These are phyloP conservation scores for Nephrotoma appendiculata DNA, from an alignment of 2,888 invertebrate species.

Conservation along the genomic window DNA sequence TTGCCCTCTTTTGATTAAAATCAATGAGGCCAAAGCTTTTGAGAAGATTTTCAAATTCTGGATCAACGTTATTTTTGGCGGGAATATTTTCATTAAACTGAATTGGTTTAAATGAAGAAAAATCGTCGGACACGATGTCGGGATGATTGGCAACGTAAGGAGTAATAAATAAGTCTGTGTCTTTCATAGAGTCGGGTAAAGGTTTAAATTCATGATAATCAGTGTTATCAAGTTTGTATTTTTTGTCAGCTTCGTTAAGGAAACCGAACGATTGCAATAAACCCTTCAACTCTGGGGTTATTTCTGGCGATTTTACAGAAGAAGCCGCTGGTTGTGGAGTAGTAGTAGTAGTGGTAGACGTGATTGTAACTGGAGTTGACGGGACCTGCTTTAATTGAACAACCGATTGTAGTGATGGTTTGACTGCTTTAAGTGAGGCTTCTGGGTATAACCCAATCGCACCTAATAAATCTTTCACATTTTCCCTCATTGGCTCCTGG, in stretches of 20 bases:
- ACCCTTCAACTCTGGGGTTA: slow-evolving; percentile 25
- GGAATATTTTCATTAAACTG: slow-evolving; percentile 20
- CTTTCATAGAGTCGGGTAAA: slow-evolving; percentile 19
- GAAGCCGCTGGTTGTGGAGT: slow-evolving; percentile 6
- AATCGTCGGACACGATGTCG: slow-evolving; percentile 25
- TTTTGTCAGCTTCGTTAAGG: slow-evolving; percentile 14
- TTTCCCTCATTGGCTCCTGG: slow-evolving; percentile 22
- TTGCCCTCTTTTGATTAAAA: slow-evolving; percentile 16
- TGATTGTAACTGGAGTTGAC: slow-evolving; percentile 15
- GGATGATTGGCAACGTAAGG: slow-evolving; percentile 12
- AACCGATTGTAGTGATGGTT: slow-evolving; percentile 8
- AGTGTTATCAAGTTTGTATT: background rate
- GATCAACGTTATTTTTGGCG: slow-evolving; percentile 17
- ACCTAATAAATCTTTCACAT: slow-evolving; percentile 30
- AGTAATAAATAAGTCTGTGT: background rate
- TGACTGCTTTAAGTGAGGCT: background rate
- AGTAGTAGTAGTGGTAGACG: slow-evolving; percentile 14
- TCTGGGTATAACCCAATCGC: slow-evolving; percentile 30
- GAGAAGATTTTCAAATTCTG: slow-evolving; percentile 28
- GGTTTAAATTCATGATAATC: slow-evolving; percentile 24
- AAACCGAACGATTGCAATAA: slow-evolving; percentile 34
- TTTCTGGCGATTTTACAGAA: slow-evolving; percentile 7
- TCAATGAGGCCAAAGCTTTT: slow-evolving; percentile 32
- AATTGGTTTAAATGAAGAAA: slow-evolving; percentile 21
- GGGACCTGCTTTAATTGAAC: slow-evolving; percentile 6